Conservation (phyloP, 2,888 invertebrate genomes). For the Matsumyia berberina region DNA sequence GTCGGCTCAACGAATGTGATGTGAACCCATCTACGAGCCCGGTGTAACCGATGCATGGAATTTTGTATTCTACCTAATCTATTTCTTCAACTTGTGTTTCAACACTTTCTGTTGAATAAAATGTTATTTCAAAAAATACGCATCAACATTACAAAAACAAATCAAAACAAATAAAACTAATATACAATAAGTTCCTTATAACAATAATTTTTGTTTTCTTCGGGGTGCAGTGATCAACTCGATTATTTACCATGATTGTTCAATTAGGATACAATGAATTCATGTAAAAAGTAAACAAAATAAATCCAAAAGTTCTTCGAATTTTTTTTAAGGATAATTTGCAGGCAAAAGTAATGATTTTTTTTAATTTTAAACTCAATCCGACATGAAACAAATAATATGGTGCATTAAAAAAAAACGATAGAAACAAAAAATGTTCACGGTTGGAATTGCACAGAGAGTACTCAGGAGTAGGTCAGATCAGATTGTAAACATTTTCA, state of each 20-base stretch:
- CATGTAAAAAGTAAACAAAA: constrained; percentile 15
- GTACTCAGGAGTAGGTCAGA: constrained; percentile 76
- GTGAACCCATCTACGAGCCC: background rate
- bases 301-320: constrained; percentile 16
- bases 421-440: constrained; percentile 33
- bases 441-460: constrained; percentile 74
- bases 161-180: constrained; percentile 6
- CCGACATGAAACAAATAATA: constrained; percentile 46
- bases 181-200: constrained; percentile 8
- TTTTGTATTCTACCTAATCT: background rate
- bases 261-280: constrained; percentile 39
- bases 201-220: constrained; percentile 40
- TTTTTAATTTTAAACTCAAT: constrained; percentile 25
- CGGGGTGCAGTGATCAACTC: constrained; percentile 80
- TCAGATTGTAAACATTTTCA: constrained; percentile 59
- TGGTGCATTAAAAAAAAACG: constrained; percentile 42
- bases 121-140: constrained; percentile 36
- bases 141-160: constrained; percentile 40
- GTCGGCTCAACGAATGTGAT: no score
- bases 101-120: constrained; percentile 59
- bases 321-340: constrained; percentile 33
- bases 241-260: constrained; percentile 77
- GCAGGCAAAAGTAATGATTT: background rate
- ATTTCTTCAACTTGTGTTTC: background rate
- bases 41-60: background rate